phyloP scores from a whole-genome alignment of 2,797 vertebrate species.

The Tokudaia tokunoshimensis region DNA sequence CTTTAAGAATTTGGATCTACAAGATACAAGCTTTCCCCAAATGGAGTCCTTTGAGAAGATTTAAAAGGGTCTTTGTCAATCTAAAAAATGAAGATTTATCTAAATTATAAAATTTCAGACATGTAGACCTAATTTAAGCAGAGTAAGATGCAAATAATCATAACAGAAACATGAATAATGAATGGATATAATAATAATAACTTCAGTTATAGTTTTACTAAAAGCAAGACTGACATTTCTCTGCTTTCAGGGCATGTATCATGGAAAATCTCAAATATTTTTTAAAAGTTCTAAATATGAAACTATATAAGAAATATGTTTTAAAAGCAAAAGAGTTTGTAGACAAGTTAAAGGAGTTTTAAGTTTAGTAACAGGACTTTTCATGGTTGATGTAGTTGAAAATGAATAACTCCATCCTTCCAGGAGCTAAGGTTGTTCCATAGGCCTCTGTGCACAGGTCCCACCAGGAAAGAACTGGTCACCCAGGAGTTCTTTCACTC shows the following conservation, averaged over 20 bases:
- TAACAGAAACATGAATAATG: not conserved
- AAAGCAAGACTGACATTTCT: not conserved
- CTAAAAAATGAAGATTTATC: not conserved
- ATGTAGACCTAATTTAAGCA: not conserved
- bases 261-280: not conserved
- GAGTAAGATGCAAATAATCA: not conserved
- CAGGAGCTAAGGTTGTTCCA: too few relatives aligned
- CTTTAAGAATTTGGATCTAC: not conserved
- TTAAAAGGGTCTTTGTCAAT: not conserved
- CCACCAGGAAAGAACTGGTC: too few relatives aligned
- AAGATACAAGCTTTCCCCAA: not conserved
- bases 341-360: not conserved
- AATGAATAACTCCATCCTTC: not conserved
- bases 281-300: not conserved
- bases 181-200: not conserved
- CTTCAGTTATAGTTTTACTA: not conserved
- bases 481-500: too few relatives aligned
- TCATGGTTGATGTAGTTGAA: not conserved
- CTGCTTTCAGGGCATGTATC: not conserved
- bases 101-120: slow-evolving; percentile 9
- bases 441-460: too few relatives aligned
- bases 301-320: not conserved
- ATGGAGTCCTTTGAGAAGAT: not conserved
- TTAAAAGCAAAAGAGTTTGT: not conserved
- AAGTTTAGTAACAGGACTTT: not conserved